Conservation (phyloP, 2,113 vertebrate species). For the Climacteris rufus region DNA sequence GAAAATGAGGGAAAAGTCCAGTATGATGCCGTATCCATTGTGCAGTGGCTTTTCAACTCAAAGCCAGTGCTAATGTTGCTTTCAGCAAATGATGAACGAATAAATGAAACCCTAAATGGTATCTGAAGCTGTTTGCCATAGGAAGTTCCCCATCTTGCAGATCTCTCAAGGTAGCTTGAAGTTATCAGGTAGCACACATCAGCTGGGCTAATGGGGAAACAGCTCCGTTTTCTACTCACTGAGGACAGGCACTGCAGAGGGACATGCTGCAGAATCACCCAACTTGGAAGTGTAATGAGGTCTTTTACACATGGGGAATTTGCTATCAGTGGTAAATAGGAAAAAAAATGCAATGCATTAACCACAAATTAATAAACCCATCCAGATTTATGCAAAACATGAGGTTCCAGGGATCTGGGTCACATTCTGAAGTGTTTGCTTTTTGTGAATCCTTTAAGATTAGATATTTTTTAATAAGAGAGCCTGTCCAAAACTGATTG, state of each 20-base stretch:
- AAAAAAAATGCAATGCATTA: neutral
- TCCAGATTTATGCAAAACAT: neutral
- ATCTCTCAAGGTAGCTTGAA: neutral
- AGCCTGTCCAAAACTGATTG: neutral
- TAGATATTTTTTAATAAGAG: neutral
- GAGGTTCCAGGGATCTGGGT: neutral
- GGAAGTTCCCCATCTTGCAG: neutral
- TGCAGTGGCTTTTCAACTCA: neutral
- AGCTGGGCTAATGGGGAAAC: neutral
- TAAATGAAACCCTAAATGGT: neutral
- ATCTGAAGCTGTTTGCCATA: neutral
- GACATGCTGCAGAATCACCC: neutral
- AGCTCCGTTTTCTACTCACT: neutral
- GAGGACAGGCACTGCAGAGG: neutral
- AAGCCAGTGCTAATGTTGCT: neutral
- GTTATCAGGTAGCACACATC: neutral
- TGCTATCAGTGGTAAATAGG: neutral
- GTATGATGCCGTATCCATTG: neutral
- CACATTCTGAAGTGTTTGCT: neutral
- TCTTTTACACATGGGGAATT: neutral
- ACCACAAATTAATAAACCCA: neutral
- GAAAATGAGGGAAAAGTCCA: neutral
- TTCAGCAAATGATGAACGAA: neutral
- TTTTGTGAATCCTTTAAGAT: neutral
- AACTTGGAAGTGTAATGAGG: neutral